Percentiles rank a stretch among this genome's conserved stretches.
These are phyloP conservation scores for Nyctereutes procyonoides DNA, from an alignment of 2,113 vertebrate genomes.

Conservation along the genomic window DNA sequence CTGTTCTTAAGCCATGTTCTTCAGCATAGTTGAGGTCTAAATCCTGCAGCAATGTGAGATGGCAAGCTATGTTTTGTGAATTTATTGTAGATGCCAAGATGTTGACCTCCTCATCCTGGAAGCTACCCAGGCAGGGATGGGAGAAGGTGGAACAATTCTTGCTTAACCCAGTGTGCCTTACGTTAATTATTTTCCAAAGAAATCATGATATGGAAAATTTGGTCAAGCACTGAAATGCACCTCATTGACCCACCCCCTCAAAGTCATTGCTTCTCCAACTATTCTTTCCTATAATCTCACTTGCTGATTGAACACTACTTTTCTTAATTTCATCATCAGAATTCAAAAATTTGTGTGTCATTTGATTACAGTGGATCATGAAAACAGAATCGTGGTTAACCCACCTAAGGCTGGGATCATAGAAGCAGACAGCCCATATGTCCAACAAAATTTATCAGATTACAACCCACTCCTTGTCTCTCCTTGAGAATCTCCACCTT, in stretches of 20 bases:
- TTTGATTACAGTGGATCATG: not conserved
- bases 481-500: fast-evolving
- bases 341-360: not conserved
- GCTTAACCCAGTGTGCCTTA: not conserved
- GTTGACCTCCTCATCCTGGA: not conserved
- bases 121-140: not conserved
- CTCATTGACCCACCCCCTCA: not conserved
- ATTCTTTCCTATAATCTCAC: not conserved
- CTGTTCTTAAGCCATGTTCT: not conserved
- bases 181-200: not conserved
- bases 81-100: not conserved
- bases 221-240: not conserved
- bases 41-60: not conserved
- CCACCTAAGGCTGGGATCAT: too few species aligned
- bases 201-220: not conserved
- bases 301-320: not conserved
- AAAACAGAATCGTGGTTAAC: not conserved
- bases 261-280: fast-evolving
- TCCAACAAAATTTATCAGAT: not conserved
- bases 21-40: not conserved
- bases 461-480: fast-evolving
- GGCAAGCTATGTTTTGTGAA: not conserved
- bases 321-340: not conserved
- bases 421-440: fast-evolving
- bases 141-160: not conserved